A percentile compares a stretch with the other conserved stretches of the same genome.
These are phyloP conservation scores for Terebella lapidaria DNA, from an alignment of 2,888 invertebrate genomes.

Conservation along the genomic window DNA sequence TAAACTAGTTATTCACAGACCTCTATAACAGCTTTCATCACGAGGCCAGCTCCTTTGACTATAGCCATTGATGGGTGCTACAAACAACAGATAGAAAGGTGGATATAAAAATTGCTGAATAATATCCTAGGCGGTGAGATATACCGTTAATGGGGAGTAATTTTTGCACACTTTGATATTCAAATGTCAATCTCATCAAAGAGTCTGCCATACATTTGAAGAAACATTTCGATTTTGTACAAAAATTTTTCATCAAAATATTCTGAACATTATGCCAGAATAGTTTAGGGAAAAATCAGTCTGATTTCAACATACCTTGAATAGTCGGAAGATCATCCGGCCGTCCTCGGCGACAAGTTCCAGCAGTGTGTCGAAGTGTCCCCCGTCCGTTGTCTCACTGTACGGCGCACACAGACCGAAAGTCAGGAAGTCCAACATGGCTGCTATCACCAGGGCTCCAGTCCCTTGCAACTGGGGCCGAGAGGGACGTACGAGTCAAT, in stretches of 20 bases:
- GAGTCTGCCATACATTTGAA: too few relatives aligned
- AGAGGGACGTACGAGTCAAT: not conserved
- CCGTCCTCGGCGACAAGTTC: conserved; percentile 92
- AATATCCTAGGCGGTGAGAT: too few relatives aligned
- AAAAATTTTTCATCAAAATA: too few relatives aligned
- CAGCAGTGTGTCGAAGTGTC: conserved; percentile 69
- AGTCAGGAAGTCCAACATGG: conserved; percentile 96
- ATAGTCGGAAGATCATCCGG: conserved; percentile 82
- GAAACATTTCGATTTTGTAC: too few relatives aligned
- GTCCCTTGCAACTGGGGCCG: conserved; percentile 70
- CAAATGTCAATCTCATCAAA: too few relatives aligned
- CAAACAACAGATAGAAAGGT: conserved; percentile 1
- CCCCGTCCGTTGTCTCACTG: conserved; percentile 89
- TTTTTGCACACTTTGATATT: too few relatives aligned
- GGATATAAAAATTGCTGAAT: too few relatives aligned
- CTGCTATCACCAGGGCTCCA: conserved; percentile 91
- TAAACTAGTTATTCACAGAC: conserved; percentile 28
- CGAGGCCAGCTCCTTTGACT: conserved; percentile 94
- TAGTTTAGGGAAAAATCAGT: too few relatives aligned
- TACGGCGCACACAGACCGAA: conserved; percentile 97
- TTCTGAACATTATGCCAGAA: too few relatives aligned
- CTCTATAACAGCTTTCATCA: conserved; percentile 95
- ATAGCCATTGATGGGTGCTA: conserved; percentile 96
- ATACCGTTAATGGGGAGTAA: too few relatives aligned
- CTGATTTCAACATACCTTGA: conserved; percentile 65